Evolutionary conservation across 2,113 vertebrate species (phyloP).

Genomic region (Myotis yumanensis): DNA sequence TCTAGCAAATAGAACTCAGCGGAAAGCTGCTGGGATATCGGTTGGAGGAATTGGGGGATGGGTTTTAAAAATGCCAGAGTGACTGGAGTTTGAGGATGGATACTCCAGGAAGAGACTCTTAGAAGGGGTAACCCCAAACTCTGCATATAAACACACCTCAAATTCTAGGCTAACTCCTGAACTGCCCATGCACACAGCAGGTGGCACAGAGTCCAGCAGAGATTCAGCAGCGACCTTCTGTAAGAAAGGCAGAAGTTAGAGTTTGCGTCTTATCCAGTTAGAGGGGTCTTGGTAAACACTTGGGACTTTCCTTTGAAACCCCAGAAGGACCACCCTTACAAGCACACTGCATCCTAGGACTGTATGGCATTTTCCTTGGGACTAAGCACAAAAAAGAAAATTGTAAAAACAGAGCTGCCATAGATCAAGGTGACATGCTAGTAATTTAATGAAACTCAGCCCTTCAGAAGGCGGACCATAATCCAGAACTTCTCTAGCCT

Average conservation of each 20-base stretch:
- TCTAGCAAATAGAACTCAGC: background rate
- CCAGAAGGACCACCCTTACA: background rate
- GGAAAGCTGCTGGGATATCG: background rate
- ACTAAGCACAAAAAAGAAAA: background rate
- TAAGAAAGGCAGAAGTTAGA: background rate
- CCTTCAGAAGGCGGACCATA: conserved; percentile 13
- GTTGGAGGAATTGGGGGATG: background rate
- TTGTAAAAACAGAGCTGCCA: background rate
- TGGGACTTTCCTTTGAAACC: background rate
- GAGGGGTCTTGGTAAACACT: background rate
- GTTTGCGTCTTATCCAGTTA: background rate
- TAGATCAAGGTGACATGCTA: background rate
- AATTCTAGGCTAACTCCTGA: background rate
- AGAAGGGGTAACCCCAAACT: background rate
- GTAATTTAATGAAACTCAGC: background rate
- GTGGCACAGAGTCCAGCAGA: background rate
- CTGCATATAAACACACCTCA: background rate
- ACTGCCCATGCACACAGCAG: background rate
- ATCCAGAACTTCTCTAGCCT: background rate
- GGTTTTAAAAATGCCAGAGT: background rate
- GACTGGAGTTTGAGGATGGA: background rate
- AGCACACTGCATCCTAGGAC: background rate
- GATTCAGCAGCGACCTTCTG: background rate
- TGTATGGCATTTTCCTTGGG: background rate
- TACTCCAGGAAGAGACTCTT: background rate